Evolutionary conservation across 2,888 invertebrate genomes (phyloP).

Genomic region (Drosophila glabriapex): DNA sequence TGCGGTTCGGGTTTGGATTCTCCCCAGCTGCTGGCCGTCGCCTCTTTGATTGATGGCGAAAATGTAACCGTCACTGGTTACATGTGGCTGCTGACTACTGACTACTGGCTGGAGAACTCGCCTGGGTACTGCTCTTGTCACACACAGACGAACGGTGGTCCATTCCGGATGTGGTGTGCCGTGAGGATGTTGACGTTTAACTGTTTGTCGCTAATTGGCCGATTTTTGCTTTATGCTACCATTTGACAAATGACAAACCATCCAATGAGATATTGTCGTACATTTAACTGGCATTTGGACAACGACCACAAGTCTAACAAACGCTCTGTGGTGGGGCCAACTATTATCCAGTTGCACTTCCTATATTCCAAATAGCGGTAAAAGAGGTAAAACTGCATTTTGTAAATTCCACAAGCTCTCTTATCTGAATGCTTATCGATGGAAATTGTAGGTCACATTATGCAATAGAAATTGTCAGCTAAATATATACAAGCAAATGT

Average conservation of each 20-base stretch:
- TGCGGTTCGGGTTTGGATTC: constrained; percentile 7
- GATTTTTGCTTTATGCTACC: constrained; percentile 62
- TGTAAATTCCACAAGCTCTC: constrained; percentile 23
- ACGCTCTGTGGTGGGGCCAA: constrained; percentile 50
- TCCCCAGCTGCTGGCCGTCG: constrained; percentile 37
- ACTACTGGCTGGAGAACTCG: constrained; percentile 17
- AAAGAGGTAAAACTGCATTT: constrained; percentile 45
- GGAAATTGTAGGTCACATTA: constrained; percentile 34
- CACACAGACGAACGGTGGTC: constrained; percentile 34
- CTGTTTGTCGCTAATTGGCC: constrained; percentile 76
- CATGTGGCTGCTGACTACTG: constrained; percentile 41
- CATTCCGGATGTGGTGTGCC: constrained; percentile 75
- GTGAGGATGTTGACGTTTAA: constrained; percentile 81
- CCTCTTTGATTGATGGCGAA: constrained; percentile 70
- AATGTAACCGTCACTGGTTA: constrained; percentile 79
- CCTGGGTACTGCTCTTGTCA: constrained; percentile 19
- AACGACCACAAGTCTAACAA: constrained; percentile 18
- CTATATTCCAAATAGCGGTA: constrained; percentile 49
- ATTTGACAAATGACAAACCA: constrained; percentile 76
- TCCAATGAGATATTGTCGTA: constrained; percentile 55
- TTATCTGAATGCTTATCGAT: constrained; percentile 3
- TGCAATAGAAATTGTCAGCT: constrained; percentile 3
- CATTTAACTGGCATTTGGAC: constrained; percentile 42
- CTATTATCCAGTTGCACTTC: constrained; percentile 44
- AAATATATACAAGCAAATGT: background rate